Base-by-base conservation (phyloP, 2,888 invertebrate genomes). In the Caenorhabditis angaria region DNA sequence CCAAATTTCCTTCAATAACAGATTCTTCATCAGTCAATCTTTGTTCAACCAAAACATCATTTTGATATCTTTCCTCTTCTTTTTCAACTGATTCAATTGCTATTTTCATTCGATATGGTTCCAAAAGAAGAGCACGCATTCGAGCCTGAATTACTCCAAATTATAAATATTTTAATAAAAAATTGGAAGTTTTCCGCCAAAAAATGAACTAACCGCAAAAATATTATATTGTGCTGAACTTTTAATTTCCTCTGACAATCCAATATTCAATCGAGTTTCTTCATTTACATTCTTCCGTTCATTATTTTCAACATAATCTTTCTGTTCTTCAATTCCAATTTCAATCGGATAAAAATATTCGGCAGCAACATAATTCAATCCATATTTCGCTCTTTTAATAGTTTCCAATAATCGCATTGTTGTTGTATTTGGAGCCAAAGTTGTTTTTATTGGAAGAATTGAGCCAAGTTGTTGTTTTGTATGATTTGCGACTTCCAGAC, bases 111-210 rank as follows among this genome's bases (percentile, higher is more conserved):
- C 70, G 75, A 66, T 61, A 66, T 29, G 75, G 75, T 51, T 75
- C 75, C 8, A 75, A 63, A 14, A 75, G 60, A 20, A 71, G 35
- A 4, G 71, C 48, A 2, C 75, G 61, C 70, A 75, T 70, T 24
- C 64, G 58, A 2, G 68, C 70, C 70, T 75, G 55, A 51, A 58
- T 27, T 6, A 47, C 20, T 58, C 41, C 8, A 29, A 48, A 57
- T 12, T 35, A 14, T 20, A 18, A 51, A 53, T 18, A 22, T 28
- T 22, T 48, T 54, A 54, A 18, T 10, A n/a, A n/a, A 32, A 32
- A 32, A 32, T 32, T 32, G 32, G 6, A 32, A 32, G 5, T 32
- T 32, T 32, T 32, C 32, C 12, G 27, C 14, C 25, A 62, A 27
- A 24, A 28, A 47, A 10, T 8, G 41, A 41, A 50, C 56, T 61